phyloP scores from a whole-genome alignment of 2,113 vertebrate genomes.

The Mungos mungo region DNA sequence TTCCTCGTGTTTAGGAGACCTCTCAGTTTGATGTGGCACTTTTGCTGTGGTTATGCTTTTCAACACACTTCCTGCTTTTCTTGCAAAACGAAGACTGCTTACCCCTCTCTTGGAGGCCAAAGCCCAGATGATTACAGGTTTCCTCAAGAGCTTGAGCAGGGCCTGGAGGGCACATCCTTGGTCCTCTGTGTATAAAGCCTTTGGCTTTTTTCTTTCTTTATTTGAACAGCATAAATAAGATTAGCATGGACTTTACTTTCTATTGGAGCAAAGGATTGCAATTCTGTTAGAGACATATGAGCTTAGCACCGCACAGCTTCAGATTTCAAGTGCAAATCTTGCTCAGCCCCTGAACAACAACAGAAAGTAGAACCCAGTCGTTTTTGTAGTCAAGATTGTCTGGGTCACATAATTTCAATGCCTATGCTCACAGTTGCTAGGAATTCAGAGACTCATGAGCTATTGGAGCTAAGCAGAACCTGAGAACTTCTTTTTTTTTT shows the following conservation, averaged over 20 bases:
- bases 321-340: background rate
- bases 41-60: conserved; percentile 52
- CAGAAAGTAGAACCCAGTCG: background rate
- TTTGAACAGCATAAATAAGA: background rate
- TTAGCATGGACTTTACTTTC: background rate
- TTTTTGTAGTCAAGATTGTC: background rate
- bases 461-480: background rate
- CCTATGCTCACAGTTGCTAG: background rate
- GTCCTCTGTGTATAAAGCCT: background rate
- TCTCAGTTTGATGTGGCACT: conserved; percentile 27
- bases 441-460: background rate
- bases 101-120: background rate
- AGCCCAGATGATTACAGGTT: background rate
- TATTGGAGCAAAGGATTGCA: background rate
- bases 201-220: background rate
- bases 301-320: background rate
- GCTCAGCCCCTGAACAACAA: background rate
- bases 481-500: background rate
- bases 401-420: background rate
- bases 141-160: background rate
- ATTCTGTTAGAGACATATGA: background rate
- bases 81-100: conserved; percentile 19
- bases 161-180: no score
- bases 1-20: background rate
- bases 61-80: conserved; percentile 49